Evolutionary conservation across 2,888 invertebrate species (phyloP), one percentile per base, ranked within the genome.

Genomic region (Alentia gelatinosa): DNA sequence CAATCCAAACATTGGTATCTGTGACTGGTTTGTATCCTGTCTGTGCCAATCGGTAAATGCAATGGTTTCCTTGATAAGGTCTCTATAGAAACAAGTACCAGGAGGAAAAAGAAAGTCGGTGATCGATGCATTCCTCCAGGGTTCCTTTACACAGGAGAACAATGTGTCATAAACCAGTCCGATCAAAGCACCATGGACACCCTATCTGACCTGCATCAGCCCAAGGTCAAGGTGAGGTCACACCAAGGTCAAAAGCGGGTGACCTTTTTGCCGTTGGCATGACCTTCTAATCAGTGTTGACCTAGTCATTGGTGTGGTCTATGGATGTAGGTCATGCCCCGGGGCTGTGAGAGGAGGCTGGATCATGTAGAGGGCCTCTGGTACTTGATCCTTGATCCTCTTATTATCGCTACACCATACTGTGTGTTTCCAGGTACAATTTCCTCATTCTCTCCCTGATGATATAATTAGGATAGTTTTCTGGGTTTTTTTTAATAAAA

Each of bases 31-130:
- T n/a, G n/a, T 56, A n/a, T 56, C 56, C 56, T 56, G 56, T 19
- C n/a, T 56, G n/a, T n/a, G n/a, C 37, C 35, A 37, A 79, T 5
- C 39, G 35, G 15, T 35, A 26, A 12, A 1, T 5, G 37, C 79
- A 79, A 37, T 79, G 79, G 37, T 39, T 79, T 26, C n/a, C 74
- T 33, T 33, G 79, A 79, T 79, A 79, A 79, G 79, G 79, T 39
- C n/a, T 15, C 39, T 39, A 35, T 39, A 39, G 39, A 3, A 39
- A 39, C 35, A 39, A 39, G 79, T 19, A 15, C 79, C 63, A n/a
- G 63, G 63, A 63, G 79, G 37, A 35, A 23, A 39, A 26, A 9
- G 1, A 35, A 39, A 26, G 23, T 39, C 79, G 1, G 79, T 39
- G 79, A 39, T 9, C 3, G 23, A 79, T 3, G 37, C 37, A 15